Conservation (phyloP, 2,797 vertebrate genomes). For the Catamblyrhynchus diadema region DNA sequence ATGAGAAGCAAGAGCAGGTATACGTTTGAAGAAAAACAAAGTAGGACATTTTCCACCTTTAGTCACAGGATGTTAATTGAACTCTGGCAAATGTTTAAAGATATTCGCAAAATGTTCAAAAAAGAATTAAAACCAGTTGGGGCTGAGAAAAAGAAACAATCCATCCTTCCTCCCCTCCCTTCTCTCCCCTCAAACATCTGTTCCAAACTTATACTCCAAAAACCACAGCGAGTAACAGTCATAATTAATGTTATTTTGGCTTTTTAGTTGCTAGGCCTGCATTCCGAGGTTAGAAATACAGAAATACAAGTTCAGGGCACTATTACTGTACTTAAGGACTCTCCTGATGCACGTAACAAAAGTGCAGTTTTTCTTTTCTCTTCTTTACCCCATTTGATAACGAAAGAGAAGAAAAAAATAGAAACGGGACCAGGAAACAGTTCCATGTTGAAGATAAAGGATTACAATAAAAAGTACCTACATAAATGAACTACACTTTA, state of each 20-base stretch:
- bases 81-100: conserved; percentile 90
- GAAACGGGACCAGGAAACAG: conserved; percentile 68
- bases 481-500: conserved; percentile 54
- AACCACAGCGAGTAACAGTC: conserved; percentile 67
- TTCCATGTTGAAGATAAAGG: conserved; percentile 69
- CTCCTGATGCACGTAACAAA: conserved; percentile 61
- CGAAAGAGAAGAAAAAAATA: neutral
- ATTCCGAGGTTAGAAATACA: conserved; percentile 71
- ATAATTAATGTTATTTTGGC: conserved; percentile 70
- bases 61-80: conserved; percentile 85
- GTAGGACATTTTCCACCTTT: conserved; percentile 84
- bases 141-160: conserved; percentile 75
- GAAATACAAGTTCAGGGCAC: conserved; percentile 65
- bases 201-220: conserved; percentile 72
- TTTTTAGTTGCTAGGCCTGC: conserved; percentile 63
- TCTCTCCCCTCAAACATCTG: conserved; percentile 77
- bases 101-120: conserved; percentile 75
- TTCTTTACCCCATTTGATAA: neutral
- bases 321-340: conserved; percentile 59
- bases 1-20: conserved; percentile 62
- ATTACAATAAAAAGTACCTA: conserved; percentile 52
- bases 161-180: conserved; percentile 10
- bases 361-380: neutral
- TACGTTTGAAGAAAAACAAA: conserved; percentile 67
- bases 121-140: conserved; percentile 85